Evolutionary conservation across 1,140 invertebrate genomes (phyloP).

Genomic region (Oryzaephilus surinamensis): DNA sequence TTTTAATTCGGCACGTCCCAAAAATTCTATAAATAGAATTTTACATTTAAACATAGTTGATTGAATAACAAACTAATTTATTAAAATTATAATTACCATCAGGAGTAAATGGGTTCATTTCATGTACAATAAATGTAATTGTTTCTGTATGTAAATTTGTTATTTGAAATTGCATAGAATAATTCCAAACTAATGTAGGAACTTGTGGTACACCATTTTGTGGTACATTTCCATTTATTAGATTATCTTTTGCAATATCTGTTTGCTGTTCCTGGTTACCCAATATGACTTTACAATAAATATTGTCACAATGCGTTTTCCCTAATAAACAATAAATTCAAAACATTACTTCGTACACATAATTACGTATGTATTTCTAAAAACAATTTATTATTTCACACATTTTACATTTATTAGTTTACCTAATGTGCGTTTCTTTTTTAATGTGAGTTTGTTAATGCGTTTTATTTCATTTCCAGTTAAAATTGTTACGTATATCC

Average conservation of each 20-base stretch:
- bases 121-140: slow-evolving; percentile 67
- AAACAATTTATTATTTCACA: slow-evolving; percentile 13
- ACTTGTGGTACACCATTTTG: slow-evolving; percentile 33
- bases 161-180: slow-evolving; percentile 75
- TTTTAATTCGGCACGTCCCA: slow-evolving; percentile 64
- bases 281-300: slow-evolving; percentile 71
- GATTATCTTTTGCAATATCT: slow-evolving; percentile 45
- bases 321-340: slow-evolving; percentile 15
- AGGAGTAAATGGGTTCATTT: slow-evolving; percentile 65
- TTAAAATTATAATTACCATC: slow-evolving; percentile 47
- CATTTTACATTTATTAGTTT: too few species aligned
- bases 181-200: slow-evolving; percentile 58
- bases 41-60: slow-evolving; percentile 13
- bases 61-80: neutral
- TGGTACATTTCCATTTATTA: slow-evolving; percentile 32
- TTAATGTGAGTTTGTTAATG: slow-evolving; percentile 14
- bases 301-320: slow-evolving; percentile 39
- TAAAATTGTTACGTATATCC: slow-evolving; percentile 19
- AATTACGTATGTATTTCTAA: neutral
- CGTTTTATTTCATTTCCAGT: slow-evolving; percentile 24
- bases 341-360: slow-evolving; percentile 1
- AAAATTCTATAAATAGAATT: slow-evolving; percentile 62
- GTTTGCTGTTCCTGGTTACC: slow-evolving; percentile 67
- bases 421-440: too few species aligned
- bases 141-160: slow-evolving; percentile 63